Evolutionary conservation across 1,140 invertebrate species (phyloP).

Genomic region (Aporrectodea caliginosa): DNA sequence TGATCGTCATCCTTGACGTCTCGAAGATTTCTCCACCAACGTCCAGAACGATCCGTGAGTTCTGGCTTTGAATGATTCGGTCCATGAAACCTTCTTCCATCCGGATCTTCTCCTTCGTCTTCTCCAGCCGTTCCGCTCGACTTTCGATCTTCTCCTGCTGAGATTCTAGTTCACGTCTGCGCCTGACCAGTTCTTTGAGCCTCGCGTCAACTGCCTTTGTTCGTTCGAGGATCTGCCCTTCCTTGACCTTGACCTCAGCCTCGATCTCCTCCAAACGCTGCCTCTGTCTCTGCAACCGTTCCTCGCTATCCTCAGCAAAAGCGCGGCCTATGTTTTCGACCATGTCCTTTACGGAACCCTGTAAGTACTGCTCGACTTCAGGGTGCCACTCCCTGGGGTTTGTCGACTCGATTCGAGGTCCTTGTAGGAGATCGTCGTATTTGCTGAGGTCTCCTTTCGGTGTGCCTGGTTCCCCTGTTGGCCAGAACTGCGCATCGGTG

Average conservation of each 20-base stretch:
- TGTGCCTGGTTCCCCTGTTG: constrained; percentile 26
- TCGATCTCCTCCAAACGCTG: not conserved
- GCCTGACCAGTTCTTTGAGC: not conserved
- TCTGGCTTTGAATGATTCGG: too few relatives aligned
- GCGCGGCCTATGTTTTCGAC: too few relatives aligned
- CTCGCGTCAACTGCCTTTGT: too few relatives aligned
- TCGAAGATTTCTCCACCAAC: constrained; percentile 49
- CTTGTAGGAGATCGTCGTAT: constrained; percentile 17
- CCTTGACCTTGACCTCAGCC: not conserved
- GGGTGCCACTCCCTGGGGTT: too few relatives aligned
- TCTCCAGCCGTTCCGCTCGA: not conserved
- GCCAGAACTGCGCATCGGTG: too few relatives aligned
- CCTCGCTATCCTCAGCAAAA: constrained; percentile 2
- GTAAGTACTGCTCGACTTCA: too few relatives aligned
- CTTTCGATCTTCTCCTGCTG: too few relatives aligned
- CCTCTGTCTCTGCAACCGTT: not conserved
- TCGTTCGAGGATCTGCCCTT: not conserved
- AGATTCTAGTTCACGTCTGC: not conserved
- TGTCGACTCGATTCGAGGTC: not conserved
- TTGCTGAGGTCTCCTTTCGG: constrained; percentile 21
- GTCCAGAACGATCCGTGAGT: constrained; percentile 46
- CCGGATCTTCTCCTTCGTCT: constrained; percentile 1
- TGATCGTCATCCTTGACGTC: constrained; percentile 36
- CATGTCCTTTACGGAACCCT: too few relatives aligned
- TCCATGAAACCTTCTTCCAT: too few relatives aligned